phyloP scores from a whole-genome alignment of 35 echinoderm and acorn worm species.

The Eucidaris tribuloides region DNA sequence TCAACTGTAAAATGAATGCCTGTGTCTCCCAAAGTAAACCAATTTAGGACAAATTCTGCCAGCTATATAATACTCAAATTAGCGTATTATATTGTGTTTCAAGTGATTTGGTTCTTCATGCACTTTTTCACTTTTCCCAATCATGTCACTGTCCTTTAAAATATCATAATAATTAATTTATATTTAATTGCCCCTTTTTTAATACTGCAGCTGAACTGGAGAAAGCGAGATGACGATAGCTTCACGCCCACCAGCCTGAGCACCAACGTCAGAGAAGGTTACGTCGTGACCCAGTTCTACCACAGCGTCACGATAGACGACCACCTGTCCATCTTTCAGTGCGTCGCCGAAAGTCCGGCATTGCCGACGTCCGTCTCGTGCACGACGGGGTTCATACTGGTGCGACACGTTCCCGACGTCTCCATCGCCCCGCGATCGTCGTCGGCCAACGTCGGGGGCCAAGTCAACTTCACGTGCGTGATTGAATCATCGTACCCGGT shows the following conservation, averaged over 20 bases:
- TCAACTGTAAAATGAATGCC: too few relatives aligned
- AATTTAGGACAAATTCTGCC: too few relatives aligned
- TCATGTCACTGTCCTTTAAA: too few relatives aligned
- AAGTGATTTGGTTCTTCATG: too few relatives aligned
- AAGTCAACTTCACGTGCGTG: background rate
- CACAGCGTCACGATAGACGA: background rate
- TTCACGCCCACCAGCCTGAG: background rate
- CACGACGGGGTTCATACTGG: slow-evolving; percentile 15
- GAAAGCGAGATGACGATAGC: background rate
- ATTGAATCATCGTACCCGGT: slow-evolving; percentile 5
- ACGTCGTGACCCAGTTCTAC: slow-evolving; percentile 15
- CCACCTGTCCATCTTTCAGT: slow-evolving; percentile 1
- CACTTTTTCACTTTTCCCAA: too few relatives aligned
- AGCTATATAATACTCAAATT: too few relatives aligned
- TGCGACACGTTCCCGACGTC: slow-evolving; percentile 4
- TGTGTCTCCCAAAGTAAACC: too few relatives aligned
- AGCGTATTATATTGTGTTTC: too few relatives aligned
- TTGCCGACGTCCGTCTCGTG: background rate
- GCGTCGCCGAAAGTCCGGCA: background rate
- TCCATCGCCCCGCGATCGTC: background rate
- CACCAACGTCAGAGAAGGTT: background rate
- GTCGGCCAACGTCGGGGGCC: background rate
- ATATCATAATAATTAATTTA: too few relatives aligned
- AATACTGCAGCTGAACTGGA: background rate
- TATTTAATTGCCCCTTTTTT: too few relatives aligned